Evolutionary conservation across 2,113 vertebrate species (phyloP), one percentile per base, ranked within the genome.

Genomic region (Lepus americanus): DNA sequence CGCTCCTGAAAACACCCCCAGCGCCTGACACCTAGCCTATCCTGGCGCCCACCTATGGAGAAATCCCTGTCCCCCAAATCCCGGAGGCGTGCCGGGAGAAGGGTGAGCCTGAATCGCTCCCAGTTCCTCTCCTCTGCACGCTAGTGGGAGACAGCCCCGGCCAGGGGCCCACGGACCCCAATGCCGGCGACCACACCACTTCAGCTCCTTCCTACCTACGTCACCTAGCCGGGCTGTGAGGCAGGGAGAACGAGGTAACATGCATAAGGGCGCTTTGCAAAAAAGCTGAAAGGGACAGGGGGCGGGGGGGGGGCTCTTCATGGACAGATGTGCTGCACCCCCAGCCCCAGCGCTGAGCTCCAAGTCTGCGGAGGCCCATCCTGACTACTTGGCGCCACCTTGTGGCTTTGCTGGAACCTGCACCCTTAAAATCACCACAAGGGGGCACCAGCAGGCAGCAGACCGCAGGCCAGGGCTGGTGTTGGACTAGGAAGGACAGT

Each of bases 371-470:
- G 33, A 3, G 12, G 79, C 66, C 10, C 2, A n/a, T 53, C 27
- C 74, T 27, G 73, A 27, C 66, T 86, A 77, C 49, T 39, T 92
- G 95, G 81, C 67, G 72, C 88, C 94, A 84, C 95, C 88, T 89
- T 61, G 91, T 96, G 95, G 95, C 74, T 82, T 36, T 77, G 73
- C 19, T 81, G 44, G 64, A 73, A 88, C 49, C 49, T 88, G 90
- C 9, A 80, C n/a, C 44, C 39, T 72, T 80, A 44, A 44, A 70
- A 61, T 66, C 17, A 0, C 0, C 0, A 49, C 49, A 73, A 61
- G 0, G 0, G 4, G 17, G 29, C 0, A 44, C 74, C 19, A 25
- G 44, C 0, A 83, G 51, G 39, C 16, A 31, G 25, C 4, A 88
- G 23, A 29, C 14, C 31, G n/a, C 69, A 51, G 74, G 82, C 20